A percentile compares a stretch with the other conserved stretches of the same genome.
Conservation (phyloP, 2,113 vertebrate species). For the Panthera uncia region DNA sequence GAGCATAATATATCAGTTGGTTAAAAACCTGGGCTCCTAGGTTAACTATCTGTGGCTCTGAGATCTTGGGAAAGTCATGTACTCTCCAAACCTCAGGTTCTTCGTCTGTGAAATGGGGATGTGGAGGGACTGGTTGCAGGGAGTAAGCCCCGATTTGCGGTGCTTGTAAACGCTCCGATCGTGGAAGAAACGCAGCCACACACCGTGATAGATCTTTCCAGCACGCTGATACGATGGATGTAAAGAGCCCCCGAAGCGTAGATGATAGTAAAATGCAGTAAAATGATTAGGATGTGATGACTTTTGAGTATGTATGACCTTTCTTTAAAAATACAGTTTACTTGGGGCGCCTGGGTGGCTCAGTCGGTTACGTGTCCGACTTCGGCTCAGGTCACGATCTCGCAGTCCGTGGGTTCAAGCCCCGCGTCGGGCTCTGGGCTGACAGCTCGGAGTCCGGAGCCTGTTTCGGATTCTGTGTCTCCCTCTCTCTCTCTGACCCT, state of each 20-base stretch:
- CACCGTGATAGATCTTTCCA: rapidly evolving
- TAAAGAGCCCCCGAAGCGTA: background rate
- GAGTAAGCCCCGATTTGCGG: background rate
- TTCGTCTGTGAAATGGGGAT: background rate
- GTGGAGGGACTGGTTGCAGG: rapidly evolving
- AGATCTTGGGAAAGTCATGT: background rate
- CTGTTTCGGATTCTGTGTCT: no score
- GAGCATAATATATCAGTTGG: background rate
- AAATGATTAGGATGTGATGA: background rate
- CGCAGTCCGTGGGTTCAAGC: no score
- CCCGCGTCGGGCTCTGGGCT: no score
- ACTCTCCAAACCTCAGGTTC: background rate
- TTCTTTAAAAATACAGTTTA: background rate
- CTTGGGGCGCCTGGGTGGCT: background rate
- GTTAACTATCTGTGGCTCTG: background rate
- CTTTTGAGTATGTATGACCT: background rate
- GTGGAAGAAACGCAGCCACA: rapidly evolving
- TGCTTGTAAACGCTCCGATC: background rate
- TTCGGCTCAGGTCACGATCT: no score
- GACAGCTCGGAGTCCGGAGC: no score
- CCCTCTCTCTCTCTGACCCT: no score
- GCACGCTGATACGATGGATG: rapidly evolving
- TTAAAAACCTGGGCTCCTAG: background rate
- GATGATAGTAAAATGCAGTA: no score
- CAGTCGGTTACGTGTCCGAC: no score